A percentile compares a stretch with the other conserved stretches of the same genome.
Conservation (phyloP, 2,113 vertebrate species). For the Gambusia holbrooki region DNA sequence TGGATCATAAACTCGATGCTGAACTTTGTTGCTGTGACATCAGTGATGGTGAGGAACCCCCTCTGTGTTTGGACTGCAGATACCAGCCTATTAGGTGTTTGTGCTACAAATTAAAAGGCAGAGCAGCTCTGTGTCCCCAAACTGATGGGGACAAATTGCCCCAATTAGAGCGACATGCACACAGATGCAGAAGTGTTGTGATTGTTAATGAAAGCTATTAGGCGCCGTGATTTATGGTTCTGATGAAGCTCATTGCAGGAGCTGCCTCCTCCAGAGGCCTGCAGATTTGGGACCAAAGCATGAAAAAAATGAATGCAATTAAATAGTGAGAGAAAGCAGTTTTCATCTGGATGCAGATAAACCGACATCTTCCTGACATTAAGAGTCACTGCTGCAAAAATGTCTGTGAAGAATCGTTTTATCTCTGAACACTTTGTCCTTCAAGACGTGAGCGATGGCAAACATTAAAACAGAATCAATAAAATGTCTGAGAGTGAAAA, state of each 20-base stretch:
- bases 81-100: constrained; percentile 58
- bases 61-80: background rate
- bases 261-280: constrained; percentile 56
- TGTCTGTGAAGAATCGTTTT: constrained; percentile 8
- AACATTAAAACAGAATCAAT: constrained; percentile 23
- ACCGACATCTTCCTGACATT: constrained; percentile 2
- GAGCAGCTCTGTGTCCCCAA: constrained; percentile 53
- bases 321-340: constrained; percentile 40
- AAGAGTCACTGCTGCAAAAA: constrained; percentile 14
- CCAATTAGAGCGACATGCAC: constrained; percentile 77
- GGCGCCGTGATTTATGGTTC: constrained; percentile 70
- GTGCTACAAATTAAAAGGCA: constrained; percentile 71
- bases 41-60: background rate
- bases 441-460: constrained; percentile 7
- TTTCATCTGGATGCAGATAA: constrained; percentile 6
- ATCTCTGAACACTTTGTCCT: constrained; percentile 22
- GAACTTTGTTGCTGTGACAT: background rate
- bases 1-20: background rate
- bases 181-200: constrained; percentile 74
- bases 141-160: constrained; percentile 77
- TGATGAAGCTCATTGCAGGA: constrained; percentile 45
- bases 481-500: constrained; percentile 9
- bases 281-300: constrained; percentile 40
- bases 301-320: background rate
- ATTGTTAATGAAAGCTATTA: constrained; percentile 80